Evolutionary conservation across 2,113 vertebrate genomes (phyloP).

Genomic region (Eublepharis macularius): DNA sequence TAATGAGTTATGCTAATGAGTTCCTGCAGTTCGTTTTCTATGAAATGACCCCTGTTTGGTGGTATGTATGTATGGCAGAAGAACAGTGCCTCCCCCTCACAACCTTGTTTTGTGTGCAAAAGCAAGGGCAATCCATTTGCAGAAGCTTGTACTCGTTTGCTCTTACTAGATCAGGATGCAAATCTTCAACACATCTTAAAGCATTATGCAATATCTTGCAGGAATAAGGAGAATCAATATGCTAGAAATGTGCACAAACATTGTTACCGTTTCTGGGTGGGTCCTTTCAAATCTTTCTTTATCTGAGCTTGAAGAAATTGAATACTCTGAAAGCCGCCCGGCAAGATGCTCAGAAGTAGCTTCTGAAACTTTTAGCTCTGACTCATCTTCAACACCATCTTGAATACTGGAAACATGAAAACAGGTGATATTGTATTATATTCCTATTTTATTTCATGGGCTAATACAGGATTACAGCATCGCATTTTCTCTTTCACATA

Average conservation of each 20-base stretch:
- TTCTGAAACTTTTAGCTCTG: constrained; percentile 6
- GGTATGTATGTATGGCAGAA: background rate
- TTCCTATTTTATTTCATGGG: background rate
- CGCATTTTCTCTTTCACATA: background rate
- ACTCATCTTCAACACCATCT: constrained; percentile 2
- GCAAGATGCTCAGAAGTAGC: background rate
- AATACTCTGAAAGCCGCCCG: constrained; percentile 23
- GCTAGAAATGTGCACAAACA: background rate
- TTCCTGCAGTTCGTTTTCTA: too few relatives aligned
- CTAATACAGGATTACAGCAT: background rate
- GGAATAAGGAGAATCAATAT: background rate
- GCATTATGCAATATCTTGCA: background rate
- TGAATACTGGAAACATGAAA: constrained; percentile 50
- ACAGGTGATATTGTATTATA: background rate
- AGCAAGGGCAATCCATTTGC: background rate
- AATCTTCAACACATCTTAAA: background rate
- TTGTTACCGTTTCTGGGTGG: constrained; percentile 40
- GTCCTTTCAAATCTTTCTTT: constrained; percentile 30
- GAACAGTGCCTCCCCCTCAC: background rate
- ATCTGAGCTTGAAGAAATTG: background rate
- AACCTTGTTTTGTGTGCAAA: background rate
- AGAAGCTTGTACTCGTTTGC: background rate
- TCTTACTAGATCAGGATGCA: background rate
- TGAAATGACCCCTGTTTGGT: too few relatives aligned
- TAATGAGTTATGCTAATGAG: too few relatives aligned